A percentile compares a stretch with the other conserved stretches of the same genome.
Evolutionary conservation across 1,140 invertebrate species (phyloP).

Genomic region (Pogonus chalceus): DNA sequence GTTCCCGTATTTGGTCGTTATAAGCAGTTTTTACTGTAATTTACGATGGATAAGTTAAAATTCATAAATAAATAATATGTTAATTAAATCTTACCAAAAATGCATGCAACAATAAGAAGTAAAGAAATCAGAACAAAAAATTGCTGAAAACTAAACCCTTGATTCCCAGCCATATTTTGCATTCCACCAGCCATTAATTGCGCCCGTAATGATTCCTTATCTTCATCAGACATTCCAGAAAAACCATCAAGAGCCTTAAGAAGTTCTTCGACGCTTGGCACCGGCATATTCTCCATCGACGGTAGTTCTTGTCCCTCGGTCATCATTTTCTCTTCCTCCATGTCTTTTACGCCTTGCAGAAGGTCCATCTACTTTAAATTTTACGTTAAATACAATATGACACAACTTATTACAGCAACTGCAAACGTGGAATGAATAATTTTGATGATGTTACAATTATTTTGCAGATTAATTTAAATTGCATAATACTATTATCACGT

Average conservation of each 20-base stretch:
- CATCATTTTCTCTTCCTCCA: constrained; percentile 27
- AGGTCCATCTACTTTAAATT: constrained; percentile 22
- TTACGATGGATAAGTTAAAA: too few species aligned
- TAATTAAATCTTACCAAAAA: constrained; percentile 34
- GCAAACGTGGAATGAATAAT: too few species aligned
- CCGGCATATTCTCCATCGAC: constrained; percentile 26
- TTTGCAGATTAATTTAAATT: too few species aligned
- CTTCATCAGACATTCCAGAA: constrained; percentile 40
- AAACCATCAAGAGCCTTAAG: constrained; percentile 44
- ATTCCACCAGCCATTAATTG: constrained; percentile 23
- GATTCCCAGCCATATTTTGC: constrained; percentile 20
- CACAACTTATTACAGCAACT: too few species aligned
- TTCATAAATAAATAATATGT: too few species aligned
- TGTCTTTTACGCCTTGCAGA: constrained; percentile 4
- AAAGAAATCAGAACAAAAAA: constrained; percentile 25
- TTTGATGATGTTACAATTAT: too few species aligned
- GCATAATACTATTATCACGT: too few species aligned
- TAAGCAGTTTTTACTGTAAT: too few species aligned
- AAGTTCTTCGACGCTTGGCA: constrained; percentile 42
- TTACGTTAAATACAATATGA: constrained; percentile 5
- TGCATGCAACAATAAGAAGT: constrained; percentile 24
- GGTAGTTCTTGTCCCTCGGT: constrained; percentile 24
- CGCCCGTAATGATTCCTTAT: constrained; percentile 39
- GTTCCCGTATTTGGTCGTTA: too few species aligned
- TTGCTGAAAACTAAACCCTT: constrained; percentile 16